Conservation (phyloP, 2,797 vertebrate species). For the Discoglossus pictus region DNA sequence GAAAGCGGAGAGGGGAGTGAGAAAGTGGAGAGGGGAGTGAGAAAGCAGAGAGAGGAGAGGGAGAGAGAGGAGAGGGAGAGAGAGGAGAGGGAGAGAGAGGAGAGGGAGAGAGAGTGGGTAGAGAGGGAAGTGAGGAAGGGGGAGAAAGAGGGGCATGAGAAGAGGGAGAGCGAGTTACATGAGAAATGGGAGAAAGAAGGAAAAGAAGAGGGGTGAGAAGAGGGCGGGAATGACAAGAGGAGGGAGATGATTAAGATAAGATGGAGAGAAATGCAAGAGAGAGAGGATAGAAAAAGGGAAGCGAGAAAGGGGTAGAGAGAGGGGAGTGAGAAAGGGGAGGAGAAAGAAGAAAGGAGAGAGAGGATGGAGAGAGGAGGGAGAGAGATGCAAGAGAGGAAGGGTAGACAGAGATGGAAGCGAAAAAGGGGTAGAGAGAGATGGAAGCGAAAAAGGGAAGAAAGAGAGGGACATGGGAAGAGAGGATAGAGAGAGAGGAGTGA, state of each 20-base stretch:
- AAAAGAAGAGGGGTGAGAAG: not conserved
- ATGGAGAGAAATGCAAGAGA: too few species aligned
- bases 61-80: too few species aligned
- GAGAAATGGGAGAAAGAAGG: not conserved
- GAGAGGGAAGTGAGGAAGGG: not conserved
- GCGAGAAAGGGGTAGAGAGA: too few species aligned
- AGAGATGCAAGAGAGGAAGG: not conserved
- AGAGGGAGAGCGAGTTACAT: not conserved
- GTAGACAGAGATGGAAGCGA: too few species aligned
- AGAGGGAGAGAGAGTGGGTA: not conserved
- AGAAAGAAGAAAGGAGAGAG: too few species aligned
- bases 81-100: not conserved
- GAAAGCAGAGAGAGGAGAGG: not conserved
- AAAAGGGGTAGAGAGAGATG: too few species aligned
- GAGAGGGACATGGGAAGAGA: too few species aligned
- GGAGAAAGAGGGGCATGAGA: not conserved
- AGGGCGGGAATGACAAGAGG: not conserved
- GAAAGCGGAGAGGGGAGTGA: not conserved
- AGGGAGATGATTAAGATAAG: too few species aligned
- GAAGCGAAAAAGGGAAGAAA: too few species aligned
- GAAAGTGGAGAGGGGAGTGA: not conserved
- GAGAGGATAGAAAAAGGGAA: too few species aligned
- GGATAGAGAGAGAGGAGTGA: too few species aligned
- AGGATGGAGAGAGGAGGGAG: not conserved
- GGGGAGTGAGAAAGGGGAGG: too few species aligned